These are phyloP conservation scores for Oreochromis tanganicae DNA, from an alignment of 2,113 vertebrate species.

Conservation along the genomic window DNA sequence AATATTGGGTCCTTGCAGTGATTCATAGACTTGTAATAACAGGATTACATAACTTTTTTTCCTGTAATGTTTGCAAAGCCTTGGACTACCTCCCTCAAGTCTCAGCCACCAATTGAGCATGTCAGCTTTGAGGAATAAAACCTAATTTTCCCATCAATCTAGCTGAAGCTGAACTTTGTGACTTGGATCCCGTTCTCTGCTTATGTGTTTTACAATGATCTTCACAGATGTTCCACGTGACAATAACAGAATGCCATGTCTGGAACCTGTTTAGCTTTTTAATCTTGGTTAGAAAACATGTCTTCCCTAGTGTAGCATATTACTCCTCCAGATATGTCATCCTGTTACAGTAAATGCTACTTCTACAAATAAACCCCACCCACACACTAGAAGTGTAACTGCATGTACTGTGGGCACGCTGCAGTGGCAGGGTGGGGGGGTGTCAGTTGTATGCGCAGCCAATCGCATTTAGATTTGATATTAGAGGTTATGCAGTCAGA, in stretches of 20 bases:
- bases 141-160: background rate
- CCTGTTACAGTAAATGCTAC: conserved; percentile 58
- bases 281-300: conserved; percentile 11
- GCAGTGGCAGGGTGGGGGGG: background rate
- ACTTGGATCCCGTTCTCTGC: background rate
- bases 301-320: background rate
- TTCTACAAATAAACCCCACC: conserved; percentile 49
- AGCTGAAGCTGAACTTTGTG: background rate
- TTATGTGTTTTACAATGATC: background rate
- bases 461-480: conserved; percentile 27
- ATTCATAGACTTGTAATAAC: conserved; percentile 1
- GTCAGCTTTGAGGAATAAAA: background rate
- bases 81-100: conserved; percentile 5
- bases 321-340: conserved; percentile 50
- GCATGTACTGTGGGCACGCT: conserved; percentile 36
- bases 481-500: conserved; percentile 53
- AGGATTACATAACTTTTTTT: conserved; percentile 25
- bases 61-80: background rate
- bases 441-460: conserved; percentile 30
- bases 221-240: background rate
- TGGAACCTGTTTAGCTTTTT: background rate
- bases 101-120: background rate
- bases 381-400: conserved; percentile 56
- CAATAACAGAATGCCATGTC: background rate
- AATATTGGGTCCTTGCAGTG: background rate